Percentiles rank a stretch among this genome's conserved stretches.
phyloP scores from a whole-genome alignment of 2,113 vertebrate genomes.

The Lamprotornis superbus region DNA sequence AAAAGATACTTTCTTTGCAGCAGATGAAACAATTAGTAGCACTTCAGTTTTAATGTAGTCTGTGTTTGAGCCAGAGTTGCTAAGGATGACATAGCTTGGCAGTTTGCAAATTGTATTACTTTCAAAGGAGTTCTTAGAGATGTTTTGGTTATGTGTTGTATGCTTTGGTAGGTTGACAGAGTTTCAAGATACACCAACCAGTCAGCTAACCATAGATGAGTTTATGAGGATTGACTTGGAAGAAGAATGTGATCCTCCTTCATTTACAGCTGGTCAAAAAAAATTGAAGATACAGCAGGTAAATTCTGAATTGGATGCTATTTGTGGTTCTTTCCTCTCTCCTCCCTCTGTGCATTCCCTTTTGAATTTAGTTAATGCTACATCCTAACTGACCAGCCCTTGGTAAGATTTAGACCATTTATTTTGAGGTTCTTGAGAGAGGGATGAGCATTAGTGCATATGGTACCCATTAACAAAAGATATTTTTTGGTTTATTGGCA shows the following conservation, averaged over 20 bases:
- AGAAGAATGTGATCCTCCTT: constrained; percentile 93
- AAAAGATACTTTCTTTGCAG: constrained; percentile 11
- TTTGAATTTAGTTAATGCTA: background rate
- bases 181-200: constrained; percentile 95
- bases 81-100: background rate
- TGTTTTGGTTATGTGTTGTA: background rate
- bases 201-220: constrained; percentile 93
- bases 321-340: background rate
- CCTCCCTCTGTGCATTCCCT: background rate
- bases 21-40: constrained; percentile 7
- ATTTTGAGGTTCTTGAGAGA: background rate
- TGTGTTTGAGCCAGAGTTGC: background rate
- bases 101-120: background rate
- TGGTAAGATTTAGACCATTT: background rate
- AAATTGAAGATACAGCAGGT: constrained; percentile 87
- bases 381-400: background rate
- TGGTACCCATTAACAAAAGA: background rate
- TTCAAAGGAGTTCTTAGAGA: background rate
- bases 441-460: background rate
- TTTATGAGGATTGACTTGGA: constrained; percentile 95
- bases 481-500: background rate
- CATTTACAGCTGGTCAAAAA: constrained; percentile 84
- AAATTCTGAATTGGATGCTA: background rate
- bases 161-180: constrained; percentile 82
- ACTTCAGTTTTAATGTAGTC: background rate